Evolutionary conservation across 2,113 vertebrate species (phyloP).

Genomic region (Gallinago paraguaiae): DNA sequence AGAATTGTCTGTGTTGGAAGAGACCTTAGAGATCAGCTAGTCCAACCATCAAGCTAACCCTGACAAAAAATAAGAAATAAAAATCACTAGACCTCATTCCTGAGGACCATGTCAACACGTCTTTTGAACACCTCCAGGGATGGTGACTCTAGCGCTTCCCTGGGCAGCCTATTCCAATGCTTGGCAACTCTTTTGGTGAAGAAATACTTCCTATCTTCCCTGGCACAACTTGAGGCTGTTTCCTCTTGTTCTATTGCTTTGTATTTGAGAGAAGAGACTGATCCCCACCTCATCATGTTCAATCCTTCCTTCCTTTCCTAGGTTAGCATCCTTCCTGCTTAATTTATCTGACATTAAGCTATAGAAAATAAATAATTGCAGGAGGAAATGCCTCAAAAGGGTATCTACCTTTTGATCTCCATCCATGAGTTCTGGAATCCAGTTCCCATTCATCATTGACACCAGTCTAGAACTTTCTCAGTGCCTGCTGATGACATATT

Average conservation of each 20-base stretch:
- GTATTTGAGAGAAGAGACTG: not conserved
- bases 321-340: not conserved
- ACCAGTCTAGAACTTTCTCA: no score
- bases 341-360: not conserved
- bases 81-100: not conserved
- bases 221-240: not conserved
- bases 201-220: not conserved
- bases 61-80: no score
- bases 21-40: no score
- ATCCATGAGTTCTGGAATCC: no score
- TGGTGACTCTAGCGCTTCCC: not conserved
- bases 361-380: not conserved
- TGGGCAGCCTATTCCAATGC: not conserved
- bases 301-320: not conserved
- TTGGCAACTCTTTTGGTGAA: not conserved
- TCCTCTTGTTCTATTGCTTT: no score
- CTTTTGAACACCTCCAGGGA: not conserved
- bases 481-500: no score
- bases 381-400: not conserved
- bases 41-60: no score
- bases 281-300: not conserved
- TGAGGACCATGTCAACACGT: no score
- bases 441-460: no score
- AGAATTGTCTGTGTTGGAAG: no score
- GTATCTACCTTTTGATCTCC: no score